phyloP scores from a whole-genome alignment of 2,888 invertebrate genomes.

The Thecocarcelia acutangulata region DNA sequence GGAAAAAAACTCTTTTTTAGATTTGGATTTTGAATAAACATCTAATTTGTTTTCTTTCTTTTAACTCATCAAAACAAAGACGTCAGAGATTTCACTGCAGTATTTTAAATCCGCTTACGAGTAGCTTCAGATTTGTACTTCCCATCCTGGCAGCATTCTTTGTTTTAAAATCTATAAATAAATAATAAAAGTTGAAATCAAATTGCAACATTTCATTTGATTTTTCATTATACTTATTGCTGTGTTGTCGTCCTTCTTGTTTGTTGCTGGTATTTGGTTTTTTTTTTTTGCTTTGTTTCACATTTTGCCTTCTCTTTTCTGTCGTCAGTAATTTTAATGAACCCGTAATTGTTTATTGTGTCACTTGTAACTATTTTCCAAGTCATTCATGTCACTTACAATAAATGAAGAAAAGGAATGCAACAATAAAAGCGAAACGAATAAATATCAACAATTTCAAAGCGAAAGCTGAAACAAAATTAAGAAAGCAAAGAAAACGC shows the following conservation, averaged over 20 bases:
- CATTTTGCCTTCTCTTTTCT: neutral
- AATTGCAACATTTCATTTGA: neutral
- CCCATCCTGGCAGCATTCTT: neutral
- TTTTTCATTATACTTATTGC: neutral
- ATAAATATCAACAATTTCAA: conserved; percentile 49
- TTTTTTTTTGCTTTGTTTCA: neutral
- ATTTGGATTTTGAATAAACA: no score
- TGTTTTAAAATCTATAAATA: neutral
- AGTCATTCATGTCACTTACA: conserved; percentile 63
- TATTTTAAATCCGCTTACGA: no score
- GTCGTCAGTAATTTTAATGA: conserved; percentile 60
- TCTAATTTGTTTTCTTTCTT: no score
- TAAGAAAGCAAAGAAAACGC: neutral
- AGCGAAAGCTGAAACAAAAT: no score
- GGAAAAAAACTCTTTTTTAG: no score
- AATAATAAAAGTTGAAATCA: conserved; percentile 5
- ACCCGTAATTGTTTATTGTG: conserved; percentile 69
- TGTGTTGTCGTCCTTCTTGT: neutral
- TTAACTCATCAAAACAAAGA: no score
- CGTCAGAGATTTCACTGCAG: no score
- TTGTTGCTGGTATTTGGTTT: neutral
- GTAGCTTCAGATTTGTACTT: no score
- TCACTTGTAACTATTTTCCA: conserved; percentile 66
- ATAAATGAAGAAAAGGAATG: conserved; percentile 48
- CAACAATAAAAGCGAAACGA: conserved; percentile 20